Base-by-base conservation (phyloP, 30 jellyfish, hydroid and myxozoan genomes). In the Aurelia aurita region DNA sequence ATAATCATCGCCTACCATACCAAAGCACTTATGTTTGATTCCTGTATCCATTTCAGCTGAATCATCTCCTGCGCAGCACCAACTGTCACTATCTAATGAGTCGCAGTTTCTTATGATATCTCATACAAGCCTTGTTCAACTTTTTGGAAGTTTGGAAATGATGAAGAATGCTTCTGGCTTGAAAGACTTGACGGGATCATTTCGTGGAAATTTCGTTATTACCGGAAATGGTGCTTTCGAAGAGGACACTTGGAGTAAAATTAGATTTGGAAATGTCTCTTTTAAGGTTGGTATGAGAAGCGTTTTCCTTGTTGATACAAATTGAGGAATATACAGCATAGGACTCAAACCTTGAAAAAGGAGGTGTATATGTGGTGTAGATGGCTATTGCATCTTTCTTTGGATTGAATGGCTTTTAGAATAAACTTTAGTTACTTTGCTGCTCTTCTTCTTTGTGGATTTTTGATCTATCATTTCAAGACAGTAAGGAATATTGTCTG, bases 41-140 rank as follows among this genome's bases (percentile, higher is more conserved):
- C 9, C 51, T 39, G 51, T 6, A 39, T 39, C 15, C 51, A 39
- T 39, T 39, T 39, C 51, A 39, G 51, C 34, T 10, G n/a, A 12
- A 39, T 25, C 18, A 8, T 7, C 27, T 19, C 15, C 39, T n/a
- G 84, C 28, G 14, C 26, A 53, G 28, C 77, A 65, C 25, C 67
- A 49, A 49, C 80, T 80, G 26, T 64, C 91, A 4, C 77, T 80
- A 59, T 21, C 91, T n/a, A 80, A 80, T 45, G 91, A 65, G 43
- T 80, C 84, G 12, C 91, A 80, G 66, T 80, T 46, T 58, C 84
- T 80, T 31, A 55, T 80, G 32, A 55, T 80, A 69, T 80, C 91
- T 15, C 75, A 80, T 21, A 65, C 65, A 2, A 80, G 91, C 54
- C 29, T 80, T 13, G 16, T 23, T 25, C 58, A 31, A 39, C 54